Conservation (phyloP, 2,113 vertebrate species). For the Xiphophorus hellerii region DNA sequence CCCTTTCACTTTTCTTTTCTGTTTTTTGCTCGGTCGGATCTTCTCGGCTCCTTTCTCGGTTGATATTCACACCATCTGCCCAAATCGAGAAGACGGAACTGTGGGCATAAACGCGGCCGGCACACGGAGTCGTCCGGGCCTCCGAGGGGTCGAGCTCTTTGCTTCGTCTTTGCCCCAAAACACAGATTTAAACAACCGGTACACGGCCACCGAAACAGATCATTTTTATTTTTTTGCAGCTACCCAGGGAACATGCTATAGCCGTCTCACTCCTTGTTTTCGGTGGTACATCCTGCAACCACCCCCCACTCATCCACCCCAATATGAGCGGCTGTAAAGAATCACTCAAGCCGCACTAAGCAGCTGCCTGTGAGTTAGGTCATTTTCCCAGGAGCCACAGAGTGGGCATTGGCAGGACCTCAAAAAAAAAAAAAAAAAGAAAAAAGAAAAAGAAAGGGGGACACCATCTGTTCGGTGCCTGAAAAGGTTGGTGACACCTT, state of each 20-base stretch:
- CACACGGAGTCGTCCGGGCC: constrained; percentile 55
- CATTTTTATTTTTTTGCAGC: constrained; percentile 12
- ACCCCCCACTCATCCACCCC: constrained; percentile 32
- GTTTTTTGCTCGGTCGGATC: constrained; percentile 87
- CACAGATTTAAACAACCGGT: constrained; percentile 42
- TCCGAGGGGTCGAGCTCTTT: constrained; percentile 36
- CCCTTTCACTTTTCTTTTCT: constrained; percentile 82
- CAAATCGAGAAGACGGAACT: constrained; percentile 68
- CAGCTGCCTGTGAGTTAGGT: constrained; percentile 98
- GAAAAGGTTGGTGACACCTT: constrained; percentile 99
- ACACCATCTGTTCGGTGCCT: constrained; percentile 97
- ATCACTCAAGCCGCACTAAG: constrained; percentile 99
- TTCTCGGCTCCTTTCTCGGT: constrained; percentile 86
- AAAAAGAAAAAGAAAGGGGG: constrained; percentile 81
- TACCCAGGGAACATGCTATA: constrained; percentile 29
- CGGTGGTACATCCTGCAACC: constrained; percentile 84
- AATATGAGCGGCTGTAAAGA: constrained; percentile 92
- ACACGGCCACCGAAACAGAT: constrained; percentile 49
- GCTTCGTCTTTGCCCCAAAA: constrained; percentile 45
- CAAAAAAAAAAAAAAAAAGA: constrained; percentile 93
- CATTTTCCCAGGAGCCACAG: constrained; percentile 99
- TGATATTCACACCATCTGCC: constrained; percentile 95
- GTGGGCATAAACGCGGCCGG: constrained; percentile 71
- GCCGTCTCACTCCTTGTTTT: constrained; percentile 75
- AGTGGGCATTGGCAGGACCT: constrained; percentile 98